Evolutionary conservation across 2,113 vertebrate genomes (phyloP).

Genomic region (Oreochromis niloticus): DNA sequence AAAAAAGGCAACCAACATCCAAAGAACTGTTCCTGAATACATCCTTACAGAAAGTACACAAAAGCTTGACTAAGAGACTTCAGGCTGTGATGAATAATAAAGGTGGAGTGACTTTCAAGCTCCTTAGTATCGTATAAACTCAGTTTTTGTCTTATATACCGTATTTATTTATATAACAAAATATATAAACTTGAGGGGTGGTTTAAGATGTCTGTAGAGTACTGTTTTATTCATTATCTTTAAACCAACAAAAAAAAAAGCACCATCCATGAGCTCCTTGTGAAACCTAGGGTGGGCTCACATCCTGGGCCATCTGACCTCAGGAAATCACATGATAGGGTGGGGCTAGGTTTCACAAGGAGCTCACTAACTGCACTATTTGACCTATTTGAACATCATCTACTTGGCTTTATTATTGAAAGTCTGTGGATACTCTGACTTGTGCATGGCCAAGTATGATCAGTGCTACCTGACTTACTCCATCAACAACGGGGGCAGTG

Average conservation of each 20-base stretch:
- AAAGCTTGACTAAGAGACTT: not conserved
- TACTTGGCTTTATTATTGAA: not conserved
- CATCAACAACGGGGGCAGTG: constrained; percentile 38
- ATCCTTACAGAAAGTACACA: not conserved
- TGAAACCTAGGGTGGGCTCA: too few species aligned
- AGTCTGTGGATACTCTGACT: constrained; percentile 40
- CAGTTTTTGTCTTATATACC: not conserved
- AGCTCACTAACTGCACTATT: too few species aligned
- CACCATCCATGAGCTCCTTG: too few species aligned
- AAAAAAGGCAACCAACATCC: not conserved
- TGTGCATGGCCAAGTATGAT: constrained; percentile 72
- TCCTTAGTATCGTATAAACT: not conserved
- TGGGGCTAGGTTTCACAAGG: too few species aligned
- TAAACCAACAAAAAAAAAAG: not conserved
- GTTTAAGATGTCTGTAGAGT: not conserved
- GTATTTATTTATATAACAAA: not conserved
- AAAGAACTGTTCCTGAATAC: too few species aligned
- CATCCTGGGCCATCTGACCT: too few species aligned
- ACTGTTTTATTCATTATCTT: not conserved
- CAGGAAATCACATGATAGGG: too few species aligned
- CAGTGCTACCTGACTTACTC: constrained; percentile 72
- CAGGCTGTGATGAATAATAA: not conserved
- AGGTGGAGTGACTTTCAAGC: not conserved
- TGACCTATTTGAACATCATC: not conserved
- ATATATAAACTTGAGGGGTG: not conserved